Evolutionary conservation across 1,140 invertebrate genomes (phyloP).

Genomic region (Eumeta japonica): DNA sequence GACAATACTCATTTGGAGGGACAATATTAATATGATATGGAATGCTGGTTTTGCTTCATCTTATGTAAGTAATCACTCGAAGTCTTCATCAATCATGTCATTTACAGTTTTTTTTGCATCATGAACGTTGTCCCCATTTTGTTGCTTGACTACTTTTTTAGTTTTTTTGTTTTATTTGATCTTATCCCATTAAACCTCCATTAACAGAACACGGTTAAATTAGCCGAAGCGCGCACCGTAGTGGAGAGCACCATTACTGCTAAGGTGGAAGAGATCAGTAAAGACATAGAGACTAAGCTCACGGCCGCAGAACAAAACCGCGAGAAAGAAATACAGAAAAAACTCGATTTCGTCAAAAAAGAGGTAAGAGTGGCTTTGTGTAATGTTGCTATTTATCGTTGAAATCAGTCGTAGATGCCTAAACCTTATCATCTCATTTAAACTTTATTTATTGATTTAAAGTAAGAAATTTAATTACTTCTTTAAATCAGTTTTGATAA

Average conservation of each 20-base stretch:
- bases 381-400: too few species aligned
- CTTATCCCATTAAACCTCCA: constrained; percentile 2
- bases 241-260: constrained; percentile 60
- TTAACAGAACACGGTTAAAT: constrained; percentile 62
- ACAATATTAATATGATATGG: too few species aligned
- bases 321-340: constrained; percentile 76
- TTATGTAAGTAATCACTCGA: too few species aligned
- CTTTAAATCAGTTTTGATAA: too few species aligned
- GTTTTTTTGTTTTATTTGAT: constrained; percentile 5
- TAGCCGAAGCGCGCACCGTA: constrained; percentile 69
- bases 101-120: constrained; percentile 15
- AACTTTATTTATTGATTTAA: not conserved
- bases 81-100: too few species aligned
- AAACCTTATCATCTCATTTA: not conserved
- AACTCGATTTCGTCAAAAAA: constrained; percentile 76
- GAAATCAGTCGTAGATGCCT: not conserved
- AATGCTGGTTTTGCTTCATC: too few species aligned
- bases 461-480: too few species aligned
- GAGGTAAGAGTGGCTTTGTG: constrained; percentile 61
- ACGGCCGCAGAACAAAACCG: constrained; percentile 73
- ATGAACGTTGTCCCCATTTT: constrained; percentile 10
- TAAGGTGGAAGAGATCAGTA: constrained; percentile 65
- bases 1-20: too few species aligned
- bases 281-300: constrained; percentile 73
- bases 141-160: constrained; percentile 9